Evolutionary conservation across 2,888 invertebrate genomes (phyloP).

Genomic region (Dynastes maya): DNA sequence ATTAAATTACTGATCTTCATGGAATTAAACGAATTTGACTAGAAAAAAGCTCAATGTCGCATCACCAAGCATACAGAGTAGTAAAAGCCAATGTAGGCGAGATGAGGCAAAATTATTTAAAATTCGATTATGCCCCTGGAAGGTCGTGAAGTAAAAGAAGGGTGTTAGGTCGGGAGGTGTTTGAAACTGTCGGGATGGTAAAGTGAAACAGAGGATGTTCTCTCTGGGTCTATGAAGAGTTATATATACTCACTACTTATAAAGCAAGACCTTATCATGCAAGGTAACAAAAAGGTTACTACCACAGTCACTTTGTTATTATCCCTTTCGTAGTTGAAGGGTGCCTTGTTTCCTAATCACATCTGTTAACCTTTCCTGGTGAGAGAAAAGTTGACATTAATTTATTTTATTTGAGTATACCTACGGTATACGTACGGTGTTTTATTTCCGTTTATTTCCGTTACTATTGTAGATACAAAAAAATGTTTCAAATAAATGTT

Average conservation of each 20-base stretch:
- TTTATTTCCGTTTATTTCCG: too few species aligned
- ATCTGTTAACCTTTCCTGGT: constrained; percentile 16
- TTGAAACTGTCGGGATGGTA: neutral
- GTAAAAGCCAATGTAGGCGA: neutral
- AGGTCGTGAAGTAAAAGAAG: neutral
- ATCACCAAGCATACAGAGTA: too few species aligned
- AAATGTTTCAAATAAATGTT: too few species aligned
- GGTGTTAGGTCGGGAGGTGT: neutral
- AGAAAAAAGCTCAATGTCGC: neutral
- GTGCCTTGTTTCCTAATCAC: constrained; percentile 30
- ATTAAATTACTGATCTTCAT: neutral
- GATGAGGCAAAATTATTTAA: constrained; percentile 33
- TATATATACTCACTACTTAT: constrained; percentile 27
- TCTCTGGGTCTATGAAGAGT: neutral
- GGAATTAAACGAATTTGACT: neutral
- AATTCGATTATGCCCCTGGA: constrained; percentile 28
- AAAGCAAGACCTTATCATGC: constrained; percentile 33
- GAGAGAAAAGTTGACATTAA: neutral
- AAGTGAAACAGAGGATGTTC: constrained; percentile 27
- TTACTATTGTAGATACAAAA: too few species aligned
- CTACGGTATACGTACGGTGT: neutral
- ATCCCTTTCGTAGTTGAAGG: constrained; percentile 28
- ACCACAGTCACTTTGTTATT: constrained; percentile 24
- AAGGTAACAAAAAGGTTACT: constrained; percentile 34
- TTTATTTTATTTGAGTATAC: neutral